phyloP scores from a whole-genome alignment of 2,797 vertebrate species.

The Enteromius argenteus region DNA sequence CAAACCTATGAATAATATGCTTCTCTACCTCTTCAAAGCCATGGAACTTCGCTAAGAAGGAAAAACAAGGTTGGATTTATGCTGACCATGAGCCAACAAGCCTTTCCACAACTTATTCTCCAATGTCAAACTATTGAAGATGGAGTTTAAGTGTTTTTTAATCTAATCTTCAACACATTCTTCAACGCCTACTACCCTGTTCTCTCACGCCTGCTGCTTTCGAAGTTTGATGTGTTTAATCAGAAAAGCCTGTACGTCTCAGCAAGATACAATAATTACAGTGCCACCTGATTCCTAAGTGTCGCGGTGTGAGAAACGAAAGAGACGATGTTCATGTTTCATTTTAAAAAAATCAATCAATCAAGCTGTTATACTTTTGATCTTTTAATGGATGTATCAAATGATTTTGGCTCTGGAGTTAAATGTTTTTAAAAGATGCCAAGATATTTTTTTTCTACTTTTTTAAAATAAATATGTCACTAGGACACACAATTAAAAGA shows the following conservation, averaged over 20 bases:
- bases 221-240: slow-evolving; percentile 42
- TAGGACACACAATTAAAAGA: background rate
- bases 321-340: background rate
- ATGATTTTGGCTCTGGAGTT: background rate
- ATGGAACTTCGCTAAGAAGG: slow-evolving; percentile 38
- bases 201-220: slow-evolving; percentile 40
- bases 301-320: background rate
- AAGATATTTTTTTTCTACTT: background rate
- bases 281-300: background rate
- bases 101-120: slow-evolving; percentile 49
- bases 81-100: slow-evolving; percentile 47
- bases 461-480: background rate
- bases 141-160: slow-evolving; percentile 44
- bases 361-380: background rate
- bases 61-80: slow-evolving; percentile 53
- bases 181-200: slow-evolving; percentile 39
- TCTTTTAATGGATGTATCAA: background rate
- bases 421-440: background rate
- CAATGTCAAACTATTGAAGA: slow-evolving; percentile 42
- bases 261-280: slow-evolving; percentile 22
- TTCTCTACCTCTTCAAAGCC: slow-evolving; percentile 44
- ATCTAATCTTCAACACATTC: slow-evolving; percentile 53
- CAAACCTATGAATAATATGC: slow-evolving; percentile 56
- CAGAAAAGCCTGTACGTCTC: slow-evolving; percentile 39
- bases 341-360: background rate